These are phyloP conservation scores for Sorex maritimensis DNA, from an alignment of 2,797 vertebrate genomes.

Conservation along the genomic window DNA sequence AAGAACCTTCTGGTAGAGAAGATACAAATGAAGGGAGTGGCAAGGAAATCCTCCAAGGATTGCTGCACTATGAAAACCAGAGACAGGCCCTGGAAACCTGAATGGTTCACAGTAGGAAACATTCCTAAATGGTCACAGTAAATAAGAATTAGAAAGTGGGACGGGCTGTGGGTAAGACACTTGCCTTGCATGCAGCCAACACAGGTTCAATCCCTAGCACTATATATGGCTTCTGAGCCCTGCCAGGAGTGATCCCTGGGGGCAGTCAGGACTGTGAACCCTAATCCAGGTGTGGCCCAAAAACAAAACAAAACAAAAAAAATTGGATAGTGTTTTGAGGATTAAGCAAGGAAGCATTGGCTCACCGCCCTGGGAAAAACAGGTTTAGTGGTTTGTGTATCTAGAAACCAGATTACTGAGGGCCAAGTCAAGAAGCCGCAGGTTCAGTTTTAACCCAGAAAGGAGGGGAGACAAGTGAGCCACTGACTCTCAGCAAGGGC, in stretches of 20 bases:
- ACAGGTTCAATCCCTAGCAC: too few relatives aligned
- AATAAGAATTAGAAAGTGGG: neutral
- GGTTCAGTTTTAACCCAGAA: neutral
- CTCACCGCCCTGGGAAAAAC: neutral
- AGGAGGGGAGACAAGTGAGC: neutral
- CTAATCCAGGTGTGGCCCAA: too few relatives aligned
- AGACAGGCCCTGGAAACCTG: neutral
- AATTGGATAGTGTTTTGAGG: neutral
- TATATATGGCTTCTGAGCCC: too few relatives aligned
- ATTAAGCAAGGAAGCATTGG: neutral
- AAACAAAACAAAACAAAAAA: too few relatives aligned
- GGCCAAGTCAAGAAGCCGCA: neutral
- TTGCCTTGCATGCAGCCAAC: too few relatives aligned
- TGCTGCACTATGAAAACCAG: neutral
- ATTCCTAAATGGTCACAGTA: neutral
- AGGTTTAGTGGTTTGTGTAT: neutral
- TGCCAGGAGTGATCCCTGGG: too few relatives aligned
- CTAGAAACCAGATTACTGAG: neutral
- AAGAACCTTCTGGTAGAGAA: neutral
- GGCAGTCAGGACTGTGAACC: too few relatives aligned
- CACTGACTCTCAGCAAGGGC: neutral
- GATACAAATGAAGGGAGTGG: neutral
- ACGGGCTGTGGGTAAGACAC: too few relatives aligned
- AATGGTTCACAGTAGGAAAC: neutral
- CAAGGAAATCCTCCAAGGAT: neutral